These are phyloP conservation scores for Pluvialis apricaria DNA, from an alignment of 2,113 vertebrate species.

Conservation along the genomic window DNA sequence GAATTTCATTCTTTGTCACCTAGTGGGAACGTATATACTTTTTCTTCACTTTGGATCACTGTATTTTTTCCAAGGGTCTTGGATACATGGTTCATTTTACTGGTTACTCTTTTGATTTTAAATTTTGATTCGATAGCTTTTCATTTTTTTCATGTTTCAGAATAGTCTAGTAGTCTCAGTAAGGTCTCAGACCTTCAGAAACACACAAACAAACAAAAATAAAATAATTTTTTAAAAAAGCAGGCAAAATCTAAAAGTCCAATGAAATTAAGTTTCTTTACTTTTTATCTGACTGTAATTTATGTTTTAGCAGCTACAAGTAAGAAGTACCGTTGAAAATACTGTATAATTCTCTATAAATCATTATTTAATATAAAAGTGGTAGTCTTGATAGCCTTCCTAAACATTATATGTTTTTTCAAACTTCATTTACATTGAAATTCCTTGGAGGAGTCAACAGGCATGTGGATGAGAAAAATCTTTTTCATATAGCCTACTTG, in stretches of 20 bases:
- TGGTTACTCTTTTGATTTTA: not conserved
- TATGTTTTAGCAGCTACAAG: not conserved
- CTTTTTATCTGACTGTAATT: not conserved
- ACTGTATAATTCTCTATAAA: not conserved
- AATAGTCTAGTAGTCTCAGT: not conserved
- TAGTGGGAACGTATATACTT: not conserved
- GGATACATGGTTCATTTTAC: not conserved
- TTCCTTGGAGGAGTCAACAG: not conserved
- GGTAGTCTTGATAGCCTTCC: not conserved
- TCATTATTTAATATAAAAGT: not conserved
- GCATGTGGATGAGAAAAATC: not conserved
- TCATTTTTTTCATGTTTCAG: not conserved
- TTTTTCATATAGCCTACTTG: not conserved
- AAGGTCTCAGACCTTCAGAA: not conserved
- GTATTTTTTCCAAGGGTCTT: not conserved
- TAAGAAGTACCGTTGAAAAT: not conserved
- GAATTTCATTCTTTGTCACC: not conserved
- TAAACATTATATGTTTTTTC: not conserved
- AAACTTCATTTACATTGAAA: not conserved
- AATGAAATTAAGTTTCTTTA: not conserved
- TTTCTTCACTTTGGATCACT: not conserved
- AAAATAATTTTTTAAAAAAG: not conserved
- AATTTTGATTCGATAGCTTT: not conserved
- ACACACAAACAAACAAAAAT: not conserved
- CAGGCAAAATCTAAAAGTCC: not conserved